Evolutionary conservation across 2,797 vertebrate genomes (phyloP).

Genomic region (Tinamus major): DNA sequence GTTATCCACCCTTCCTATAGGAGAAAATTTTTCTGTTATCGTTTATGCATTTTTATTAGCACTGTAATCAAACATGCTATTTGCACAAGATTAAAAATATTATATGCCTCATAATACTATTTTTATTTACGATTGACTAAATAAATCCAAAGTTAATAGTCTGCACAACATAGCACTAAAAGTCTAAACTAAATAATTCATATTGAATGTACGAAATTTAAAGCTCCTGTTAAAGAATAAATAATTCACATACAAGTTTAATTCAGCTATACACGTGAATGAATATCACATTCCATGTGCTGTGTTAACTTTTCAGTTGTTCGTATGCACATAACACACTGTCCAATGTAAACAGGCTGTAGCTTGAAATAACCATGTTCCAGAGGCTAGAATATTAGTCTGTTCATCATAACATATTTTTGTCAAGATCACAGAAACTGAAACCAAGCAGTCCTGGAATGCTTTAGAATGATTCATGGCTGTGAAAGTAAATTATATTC

Average conservation of each 20-base stretch:
- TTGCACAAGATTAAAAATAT: not conserved
- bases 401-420: conserved; percentile 19
- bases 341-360: not conserved
- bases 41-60: not conserved
- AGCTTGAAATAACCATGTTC: not conserved
- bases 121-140: not conserved
- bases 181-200: not conserved
- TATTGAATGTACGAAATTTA: not conserved
- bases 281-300: not conserved
- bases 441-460: conserved; percentile 48
- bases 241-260: not conserved
- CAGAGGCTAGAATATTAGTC: not conserved
- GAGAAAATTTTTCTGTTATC: not conserved
- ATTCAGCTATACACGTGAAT: not conserved
- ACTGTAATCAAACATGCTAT: not conserved
- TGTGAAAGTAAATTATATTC: conserved; percentile 40
- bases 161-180: not conserved
- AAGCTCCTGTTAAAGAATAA: not conserved
- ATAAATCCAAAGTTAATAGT: not conserved
- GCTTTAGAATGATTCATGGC: conserved; percentile 25
- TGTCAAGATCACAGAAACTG: conserved; percentile 5
- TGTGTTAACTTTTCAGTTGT: not conserved
- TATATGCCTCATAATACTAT: not conserved
- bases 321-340: not conserved
- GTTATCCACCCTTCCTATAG: not conserved